Percentiles rank a stretch among this genome's conserved stretches.
Evolutionary conservation across 30 jellyfish, hydroid and myxozoan genomes (phyloP).

Genomic region (Catostylus mosaicus): DNA sequence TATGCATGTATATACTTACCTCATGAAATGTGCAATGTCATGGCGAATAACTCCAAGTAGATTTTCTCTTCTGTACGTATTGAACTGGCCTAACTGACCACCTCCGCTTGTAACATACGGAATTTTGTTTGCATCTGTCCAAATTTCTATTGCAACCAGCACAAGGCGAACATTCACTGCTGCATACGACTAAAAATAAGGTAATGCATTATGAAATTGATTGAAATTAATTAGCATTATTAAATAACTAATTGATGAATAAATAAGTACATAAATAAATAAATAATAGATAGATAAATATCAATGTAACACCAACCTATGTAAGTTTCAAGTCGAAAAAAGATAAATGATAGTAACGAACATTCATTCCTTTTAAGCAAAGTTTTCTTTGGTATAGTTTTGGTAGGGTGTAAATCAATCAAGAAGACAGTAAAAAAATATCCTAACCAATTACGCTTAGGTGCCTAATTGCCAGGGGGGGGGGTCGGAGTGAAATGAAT

Average conservation of each 20-base stretch:
- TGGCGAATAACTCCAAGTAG: conserved; percentile 22
- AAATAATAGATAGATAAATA: neutral
- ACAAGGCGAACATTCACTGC: conserved; percentile 85
- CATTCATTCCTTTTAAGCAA: neutral
- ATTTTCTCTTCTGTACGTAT: conserved; percentile 21
- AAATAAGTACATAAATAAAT: too few species aligned
- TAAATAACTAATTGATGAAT: neutral
- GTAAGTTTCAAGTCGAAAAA: too few species aligned
- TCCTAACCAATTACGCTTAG: neutral
- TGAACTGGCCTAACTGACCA: neutral
- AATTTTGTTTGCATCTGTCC: conserved; percentile 49
- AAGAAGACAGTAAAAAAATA: neutral
- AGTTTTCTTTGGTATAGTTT: too few species aligned
- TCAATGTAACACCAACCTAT: neutral
- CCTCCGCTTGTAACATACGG: conserved; percentile 4
- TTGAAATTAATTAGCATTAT: neutral
- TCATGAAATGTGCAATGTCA: conserved; percentile 52
- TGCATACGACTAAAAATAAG: conserved; percentile 65
- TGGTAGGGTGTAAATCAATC: neutral
- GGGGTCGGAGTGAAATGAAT: neutral
- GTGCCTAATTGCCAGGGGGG: neutral
- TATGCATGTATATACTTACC: neutral
- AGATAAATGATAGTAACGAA: too few species aligned
- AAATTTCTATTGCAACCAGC: conserved; percentile 75
- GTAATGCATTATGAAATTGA: neutral